Evolutionary conservation across 1,140 invertebrate species (phyloP), one percentile per base, ranked within the genome.

Genomic region (Diorhabda sublineata): DNA sequence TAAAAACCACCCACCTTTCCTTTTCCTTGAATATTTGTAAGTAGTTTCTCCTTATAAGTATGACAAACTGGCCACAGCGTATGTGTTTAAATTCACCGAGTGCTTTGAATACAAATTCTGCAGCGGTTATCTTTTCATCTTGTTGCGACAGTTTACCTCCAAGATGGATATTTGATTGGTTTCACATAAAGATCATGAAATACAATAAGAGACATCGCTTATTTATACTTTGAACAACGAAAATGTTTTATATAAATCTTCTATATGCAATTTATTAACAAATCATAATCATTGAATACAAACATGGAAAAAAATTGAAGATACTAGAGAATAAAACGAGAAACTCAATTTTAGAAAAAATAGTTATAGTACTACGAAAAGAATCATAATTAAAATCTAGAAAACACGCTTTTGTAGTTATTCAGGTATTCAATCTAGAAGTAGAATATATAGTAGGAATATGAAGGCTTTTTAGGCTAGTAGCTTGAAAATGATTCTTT

Each of bases 1-100:
- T 62, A 64, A 68, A 71, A 71, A 71, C 70, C 70, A 71, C 70
- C 70, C 70, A 71, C 70, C 65, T 71, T 71, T 8, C 66, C 65
- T 58, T 26, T 62, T 68, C 42, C 42, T 57, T 42, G 67, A 68
- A 66, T 66, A 66, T 66, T 66, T 66, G 56, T 43, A 64, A 61
- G 64, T 52, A 45, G 69, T 61, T 47, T 68, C 61, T 68, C 70
- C 70, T 68, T 71, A 68, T 61, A 71, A 58, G 70, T 47, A 68
- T 71, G 70, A 71, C 67, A 68, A 68, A 71, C 61, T 64, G 62
- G 62, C 57, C 58, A 64, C 43, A 42, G 64, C 42, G 47, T 61
- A 66, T 70, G 69, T 66, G 68, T 69, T 64, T 60, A 64, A 64
- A 64, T 69, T 42, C 58, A 9, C 68, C 8, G 43, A 42, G 43